Evolutionary conservation across 2,888 invertebrate species (phyloP), one percentile per base, ranked within the genome.

Genomic region (Belgica antarctica): DNA sequence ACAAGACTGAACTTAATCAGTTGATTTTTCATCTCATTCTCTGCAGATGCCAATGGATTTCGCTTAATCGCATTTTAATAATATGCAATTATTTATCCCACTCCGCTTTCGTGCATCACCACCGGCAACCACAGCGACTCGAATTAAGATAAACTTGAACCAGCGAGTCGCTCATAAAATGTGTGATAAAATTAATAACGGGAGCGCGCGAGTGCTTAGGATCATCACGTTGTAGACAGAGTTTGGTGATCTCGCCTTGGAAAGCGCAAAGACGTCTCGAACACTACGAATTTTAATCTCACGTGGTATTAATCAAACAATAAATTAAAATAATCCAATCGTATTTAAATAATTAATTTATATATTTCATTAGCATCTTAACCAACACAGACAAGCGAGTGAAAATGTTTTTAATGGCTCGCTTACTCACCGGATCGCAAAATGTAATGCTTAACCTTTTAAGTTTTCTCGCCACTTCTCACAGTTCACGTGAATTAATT

Each of bases 291-390:
- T 59, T 59, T 59, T 61, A 70, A 70, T 70, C 70, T 70, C 31
- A 10, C 61, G 15, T 19, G 57, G 70, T 61, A 70, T 70, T 72
- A 74, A 74, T 74, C 74, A 72, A 77, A 57, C 46, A 79, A 80
- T 80, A 79, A 80, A 80, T 79, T 80, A 79, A 78, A 77, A 78
- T 79, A 80, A 80, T 79, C 80, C 78, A 78, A 78, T 78, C 78
- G 80, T 80, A 80, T 80, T 80, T 79, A 77, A 80, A 80, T 80
- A 80, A 80, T 80, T 80, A 79, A 80, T 80, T 75, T 72, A 71
- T 72, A 71, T 66, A 71, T 71, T 71, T 46, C 61, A 71, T 72
- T 72, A 71, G 71, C 71, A 72, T 72, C 72, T 73, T 73, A 73
- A 71, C 70, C 34, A 70, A 70, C 57, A 70, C 70, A 59, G 15